phyloP scores from a whole-genome alignment of 2,113 vertebrate species.

The Otis tarda region DNA sequence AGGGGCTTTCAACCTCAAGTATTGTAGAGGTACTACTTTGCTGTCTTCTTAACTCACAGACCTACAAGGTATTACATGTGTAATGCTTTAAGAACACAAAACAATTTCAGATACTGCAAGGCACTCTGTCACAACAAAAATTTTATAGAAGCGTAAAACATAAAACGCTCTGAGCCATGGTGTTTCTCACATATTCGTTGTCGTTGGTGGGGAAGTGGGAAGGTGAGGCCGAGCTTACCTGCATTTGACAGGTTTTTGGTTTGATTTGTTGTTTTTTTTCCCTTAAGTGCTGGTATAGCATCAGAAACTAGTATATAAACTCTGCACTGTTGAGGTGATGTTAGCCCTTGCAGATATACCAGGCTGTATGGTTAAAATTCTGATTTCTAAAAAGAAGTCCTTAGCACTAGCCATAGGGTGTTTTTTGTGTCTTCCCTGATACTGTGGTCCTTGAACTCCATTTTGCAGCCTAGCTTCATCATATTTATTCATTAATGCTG shows the following conservation, averaged over 20 bases:
- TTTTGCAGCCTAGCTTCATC: not conserved
- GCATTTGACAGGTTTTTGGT: not conserved
- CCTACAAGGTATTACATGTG: not conserved
- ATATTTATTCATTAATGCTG: not conserved
- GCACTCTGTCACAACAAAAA: not conserved
- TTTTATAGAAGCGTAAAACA: fast-evolving
- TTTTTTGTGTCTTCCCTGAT: not conserved
- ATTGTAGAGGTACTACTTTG: not conserved
- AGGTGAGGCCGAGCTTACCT: not conserved
- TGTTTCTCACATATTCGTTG: not conserved
- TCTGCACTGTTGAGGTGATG: not conserved
- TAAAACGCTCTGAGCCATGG: not conserved
- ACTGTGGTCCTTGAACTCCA: not conserved
- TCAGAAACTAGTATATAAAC: not conserved
- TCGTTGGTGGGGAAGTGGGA: not conserved
- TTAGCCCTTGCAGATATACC: not conserved
- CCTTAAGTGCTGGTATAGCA: not conserved
- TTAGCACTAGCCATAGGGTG: not conserved
- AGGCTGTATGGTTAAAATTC: not conserved
- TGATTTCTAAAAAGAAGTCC: not conserved
- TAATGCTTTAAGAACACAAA: not conserved
- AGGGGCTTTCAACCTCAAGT: not conserved
- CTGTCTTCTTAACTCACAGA: not conserved
- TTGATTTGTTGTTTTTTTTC: not conserved
- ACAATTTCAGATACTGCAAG: not conserved